Evolutionary conservation across 2,888 invertebrate species (phyloP).

Genomic region (Poecilobothrus nobilitatus): DNA sequence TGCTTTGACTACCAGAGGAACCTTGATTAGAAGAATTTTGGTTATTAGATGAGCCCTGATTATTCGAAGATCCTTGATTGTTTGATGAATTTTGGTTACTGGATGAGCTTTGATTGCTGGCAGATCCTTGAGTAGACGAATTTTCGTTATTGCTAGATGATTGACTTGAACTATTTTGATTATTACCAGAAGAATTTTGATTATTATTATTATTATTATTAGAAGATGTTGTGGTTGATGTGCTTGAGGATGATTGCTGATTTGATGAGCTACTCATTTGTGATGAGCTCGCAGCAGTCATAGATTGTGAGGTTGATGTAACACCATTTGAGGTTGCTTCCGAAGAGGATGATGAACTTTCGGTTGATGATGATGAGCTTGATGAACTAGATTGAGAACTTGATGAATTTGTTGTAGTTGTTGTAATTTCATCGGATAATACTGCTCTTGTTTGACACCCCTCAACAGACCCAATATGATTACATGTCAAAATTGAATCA

Average conservation of each 20-base stretch:
- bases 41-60: neutral
- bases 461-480: conserved; percentile 58
- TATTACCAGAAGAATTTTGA: conserved; percentile 16
- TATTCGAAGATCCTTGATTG: conserved; percentile 9
- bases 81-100: conserved; percentile 21
- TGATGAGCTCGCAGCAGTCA: neutral
- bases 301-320: neutral
- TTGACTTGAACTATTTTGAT: conserved; percentile 11
- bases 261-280: neutral
- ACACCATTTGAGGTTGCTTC: neutral
- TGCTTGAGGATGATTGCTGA: neutral
- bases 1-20: conserved; percentile 21
- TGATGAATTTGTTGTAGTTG: conserved; percentile 29
- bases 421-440: conserved; percentile 25
- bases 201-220: conserved; percentile 19
- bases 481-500: conserved; percentile 57
- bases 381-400: conserved; percentile 24
- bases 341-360: conserved; percentile 7
- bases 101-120: conserved; percentile 22
- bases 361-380: conserved; percentile 19
- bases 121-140: conserved; percentile 2
- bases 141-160: neutral
- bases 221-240: neutral
- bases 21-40: conserved; percentile 16
- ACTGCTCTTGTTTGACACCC: conserved; percentile 32